phyloP scores from a whole-genome alignment of 1,140 invertebrate genomes.

The Colletes gigas region DNA sequence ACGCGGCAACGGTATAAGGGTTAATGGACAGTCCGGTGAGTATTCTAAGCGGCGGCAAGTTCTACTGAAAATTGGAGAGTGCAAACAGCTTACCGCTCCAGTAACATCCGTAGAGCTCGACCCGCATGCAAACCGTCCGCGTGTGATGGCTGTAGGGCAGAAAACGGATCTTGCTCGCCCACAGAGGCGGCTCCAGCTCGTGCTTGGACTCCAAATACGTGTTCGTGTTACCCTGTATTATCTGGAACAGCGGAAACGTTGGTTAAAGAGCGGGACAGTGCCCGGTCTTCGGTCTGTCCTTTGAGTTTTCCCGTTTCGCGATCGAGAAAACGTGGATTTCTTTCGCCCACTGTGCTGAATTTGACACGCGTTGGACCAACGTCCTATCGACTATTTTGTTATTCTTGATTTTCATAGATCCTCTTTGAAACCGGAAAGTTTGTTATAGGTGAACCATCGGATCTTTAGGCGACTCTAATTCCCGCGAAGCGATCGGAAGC shows the following conservation, averaged over 20 bases:
- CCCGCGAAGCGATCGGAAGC: too few relatives aligned
- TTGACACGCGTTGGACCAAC: too few relatives aligned
- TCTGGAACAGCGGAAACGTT: slow-evolving; percentile 82
- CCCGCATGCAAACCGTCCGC: slow-evolving; percentile 89
- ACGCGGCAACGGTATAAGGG: slow-evolving; percentile 48
- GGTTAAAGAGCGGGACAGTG: slow-evolving; percentile 54
- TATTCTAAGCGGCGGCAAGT: slow-evolving; percentile 62
- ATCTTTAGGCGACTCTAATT: too few relatives aligned
- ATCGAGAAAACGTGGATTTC: slow-evolving; percentile 6
- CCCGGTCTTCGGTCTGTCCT: slow-evolving; percentile 35
- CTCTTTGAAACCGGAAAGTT: too few relatives aligned
- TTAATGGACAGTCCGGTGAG: slow-evolving; percentile 64
- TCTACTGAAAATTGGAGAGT: slow-evolving; percentile 66
- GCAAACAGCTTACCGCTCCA: slow-evolving; percentile 83
- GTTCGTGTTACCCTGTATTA: slow-evolving; percentile 93
- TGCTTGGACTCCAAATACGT: slow-evolving; percentile 92
- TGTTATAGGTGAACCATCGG: too few relatives aligned
- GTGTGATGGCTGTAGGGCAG: slow-evolving; percentile 88
- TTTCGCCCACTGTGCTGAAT: neutral
- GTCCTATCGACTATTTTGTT: too few relatives aligned
- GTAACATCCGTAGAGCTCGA: slow-evolving; percentile 89
- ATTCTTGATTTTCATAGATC: too few relatives aligned
- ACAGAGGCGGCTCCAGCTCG: slow-evolving; percentile 86
- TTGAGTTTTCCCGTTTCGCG: slow-evolving; percentile 25
- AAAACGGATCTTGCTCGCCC: slow-evolving; percentile 88